Base-by-base conservation (phyloP, 2,888 invertebrate species). In the Lymantria dispar region DNA sequence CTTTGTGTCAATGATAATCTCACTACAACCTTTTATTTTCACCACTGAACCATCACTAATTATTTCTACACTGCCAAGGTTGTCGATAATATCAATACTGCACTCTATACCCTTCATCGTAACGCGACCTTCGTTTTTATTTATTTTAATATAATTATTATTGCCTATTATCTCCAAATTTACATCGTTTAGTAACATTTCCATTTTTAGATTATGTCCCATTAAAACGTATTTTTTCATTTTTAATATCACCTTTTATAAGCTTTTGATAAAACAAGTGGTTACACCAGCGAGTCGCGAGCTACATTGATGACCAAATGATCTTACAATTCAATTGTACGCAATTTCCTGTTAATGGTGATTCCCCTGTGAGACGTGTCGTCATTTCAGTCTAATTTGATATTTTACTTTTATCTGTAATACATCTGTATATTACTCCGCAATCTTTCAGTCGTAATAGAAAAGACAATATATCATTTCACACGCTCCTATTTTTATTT, bases 181-280 rank as follows among this genome's bases (percentile, higher is more conserved):
- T 47, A 70, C 58, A 38, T 60, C 60, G 56, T 82, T 82, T 49
- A 72, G 64, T 2, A 52, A 52, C 58, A 80, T 66, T 48, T 73
- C 70, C 60, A 82, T 70, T 43, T 66, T 66, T 48, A 79, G 63
- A 58, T 78, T 73, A 50, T 69, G 74, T 9, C 78, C 79, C 11
- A 65, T 54, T 11, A 81, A 41, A 5, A 62, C 57, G 58, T 76
- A 77, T 48, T 71, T 74, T 63, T 80, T 76, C 75, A 78, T 80
- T 43, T 48, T 69, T 52, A 14, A 42, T 42, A 42, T 42, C 37
- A 36, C n/a, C 15, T 12, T 38, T 41, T 10, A 48, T 45, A 33
- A 43, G 45, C 49, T 43, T 38, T 12, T 12, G 7, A 13, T n/a
- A 37, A 22, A 8, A 49, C 41, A 15, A 37, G 33, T 48, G 52